Evolutionary conservation across 2,797 vertebrate species (phyloP), one percentile per base, ranked within the genome.

Genomic region (Anguilla obscura): DNA sequence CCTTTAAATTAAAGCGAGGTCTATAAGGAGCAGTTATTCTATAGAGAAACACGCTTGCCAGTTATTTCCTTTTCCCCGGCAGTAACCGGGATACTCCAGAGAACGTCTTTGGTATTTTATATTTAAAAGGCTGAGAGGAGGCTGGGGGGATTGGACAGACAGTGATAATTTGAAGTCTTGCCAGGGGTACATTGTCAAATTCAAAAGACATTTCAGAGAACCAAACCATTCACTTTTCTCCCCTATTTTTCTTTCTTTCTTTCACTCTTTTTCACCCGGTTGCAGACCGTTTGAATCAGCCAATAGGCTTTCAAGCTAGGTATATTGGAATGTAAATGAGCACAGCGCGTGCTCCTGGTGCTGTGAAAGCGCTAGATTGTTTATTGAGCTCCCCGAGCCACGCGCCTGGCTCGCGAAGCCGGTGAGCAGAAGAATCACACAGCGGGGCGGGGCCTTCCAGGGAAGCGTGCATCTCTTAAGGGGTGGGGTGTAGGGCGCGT

Each of bases 291-390:
- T 96, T 96, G 96, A 96, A 97, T 96, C 94, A 89, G 95, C 96
- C 96, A 96, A 93, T 97, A 89, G 93, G 95, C 94, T 94, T 96
- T 94, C 94, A 96, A 93, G 90, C 93, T 93, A 60, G 91, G 93
- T 92, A 95, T 95, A 96, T 97, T 96, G 96, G 95, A 92, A 97
- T 97, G 96, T 94, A 96, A 96, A 97, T 97, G 95, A 96, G 94
- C 93, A 89, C 85, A 95, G 95, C 96, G 96, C 96, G 96, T 97
- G 96, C 96, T 96, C 95, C 94, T 91, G 94, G 95, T 92, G 93
- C 94, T 92, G 91, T 97, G 96, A 97, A 97, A 96, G 96, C 95
- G 94, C 90, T 92, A 94, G 95, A 96, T 96, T 97, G 97, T 97
- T 97, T 97, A 96, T 96, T 96, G 96, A 97, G 95, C 95, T 96